Evolutionary conservation across 2,113 vertebrate species (phyloP).

Genomic region (Falco punctatus): DNA sequence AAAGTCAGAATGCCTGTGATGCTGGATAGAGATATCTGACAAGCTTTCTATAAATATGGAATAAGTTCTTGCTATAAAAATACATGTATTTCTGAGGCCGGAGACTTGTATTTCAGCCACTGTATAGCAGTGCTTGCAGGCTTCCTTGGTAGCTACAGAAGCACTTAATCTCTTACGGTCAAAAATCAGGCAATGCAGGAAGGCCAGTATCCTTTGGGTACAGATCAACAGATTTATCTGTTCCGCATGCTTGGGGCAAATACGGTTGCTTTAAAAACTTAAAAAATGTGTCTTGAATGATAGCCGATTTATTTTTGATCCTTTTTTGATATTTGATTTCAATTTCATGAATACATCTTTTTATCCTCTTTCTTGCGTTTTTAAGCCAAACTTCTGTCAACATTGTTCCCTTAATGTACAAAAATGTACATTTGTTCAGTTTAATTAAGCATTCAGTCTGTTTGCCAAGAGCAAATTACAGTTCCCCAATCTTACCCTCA

Average conservation of each 20-base stretch:
- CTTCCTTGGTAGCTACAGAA: background rate
- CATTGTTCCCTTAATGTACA: constrained; percentile 41
- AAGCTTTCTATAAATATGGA: background rate
- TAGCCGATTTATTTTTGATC: constrained; percentile 52
- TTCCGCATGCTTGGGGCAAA: background rate
- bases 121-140: background rate
- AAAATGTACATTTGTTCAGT: constrained; percentile 64
- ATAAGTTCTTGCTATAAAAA: constrained; percentile 1
- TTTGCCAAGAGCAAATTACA: constrained; percentile 65
- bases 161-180: background rate
- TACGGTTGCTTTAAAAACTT: constrained; percentile 23
- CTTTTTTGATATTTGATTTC: constrained; percentile 60
- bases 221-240: constrained; percentile 8
- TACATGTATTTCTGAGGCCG: background rate
- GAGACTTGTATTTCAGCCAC: background rate
- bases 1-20: background rate
- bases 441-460: constrained; percentile 64
- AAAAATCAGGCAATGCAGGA: background rate
- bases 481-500: constrained; percentile 17
- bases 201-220: background rate
- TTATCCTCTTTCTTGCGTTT: constrained; percentile 14
- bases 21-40: background rate
- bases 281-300: background rate
- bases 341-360: constrained; percentile 41
- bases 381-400: constrained; percentile 57